phyloP scores from a whole-genome alignment of 2,113 vertebrate genomes.

The Salminus brasiliensis region DNA sequence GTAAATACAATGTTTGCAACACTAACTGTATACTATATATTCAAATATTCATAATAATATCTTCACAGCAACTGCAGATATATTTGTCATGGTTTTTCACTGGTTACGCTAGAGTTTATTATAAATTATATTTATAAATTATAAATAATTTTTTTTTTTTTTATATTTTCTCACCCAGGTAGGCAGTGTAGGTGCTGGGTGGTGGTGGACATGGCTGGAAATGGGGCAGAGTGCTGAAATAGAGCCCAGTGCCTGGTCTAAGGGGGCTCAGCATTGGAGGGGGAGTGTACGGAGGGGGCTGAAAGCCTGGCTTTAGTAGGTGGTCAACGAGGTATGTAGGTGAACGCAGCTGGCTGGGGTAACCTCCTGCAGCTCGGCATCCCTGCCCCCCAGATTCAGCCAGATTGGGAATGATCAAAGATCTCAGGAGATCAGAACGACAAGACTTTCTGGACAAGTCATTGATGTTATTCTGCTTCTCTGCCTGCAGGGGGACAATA shows the following conservation, averaged over 20 bases:
- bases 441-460: conserved; percentile 18
- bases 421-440: conserved; percentile 37
- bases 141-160: too few relatives aligned
- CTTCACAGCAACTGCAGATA: too few relatives aligned
- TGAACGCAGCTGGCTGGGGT: conserved; percentile 72
- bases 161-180: conserved; percentile 66
- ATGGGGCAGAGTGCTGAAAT: conserved; percentile 71
- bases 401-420: conserved; percentile 55
- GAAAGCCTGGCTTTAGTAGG: conserved; percentile 66
- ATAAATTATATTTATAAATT: too few relatives aligned
- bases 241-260: conserved; percentile 74
- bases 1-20: neutral
- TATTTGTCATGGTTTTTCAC: too few relatives aligned
- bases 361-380: conserved; percentile 19
- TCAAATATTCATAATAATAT: too few relatives aligned
- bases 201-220: conserved; percentile 27
- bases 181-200: conserved; percentile 41
- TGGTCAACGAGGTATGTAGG: conserved; percentile 69
- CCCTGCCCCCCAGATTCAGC: neutral
- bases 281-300: conserved; percentile 73
- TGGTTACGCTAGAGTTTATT: too few relatives aligned
- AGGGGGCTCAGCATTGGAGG: conserved; percentile 80
- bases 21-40: neutral
- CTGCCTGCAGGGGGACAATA: conserved; percentile 38
- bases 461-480: neutral